Evolutionary conservation across 2,113 vertebrate genomes (phyloP), one percentile per base, ranked within the genome.

Genomic region (Trematocara zebra): DNA sequence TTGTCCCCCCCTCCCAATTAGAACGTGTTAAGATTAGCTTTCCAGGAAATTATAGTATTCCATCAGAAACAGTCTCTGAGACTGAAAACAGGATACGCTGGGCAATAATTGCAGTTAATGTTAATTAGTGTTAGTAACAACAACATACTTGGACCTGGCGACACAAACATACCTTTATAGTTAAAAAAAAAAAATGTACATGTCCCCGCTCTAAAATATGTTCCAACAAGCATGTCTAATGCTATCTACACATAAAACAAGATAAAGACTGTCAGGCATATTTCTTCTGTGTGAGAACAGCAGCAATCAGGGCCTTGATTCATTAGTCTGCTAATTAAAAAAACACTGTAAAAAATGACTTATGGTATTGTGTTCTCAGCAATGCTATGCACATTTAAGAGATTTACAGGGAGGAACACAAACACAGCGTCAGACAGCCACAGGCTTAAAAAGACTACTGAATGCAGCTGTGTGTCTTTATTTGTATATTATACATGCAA

Each of bases 261-360:
- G 8, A 82, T 86, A 90, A 93, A 89, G 90, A 86, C 88, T 91
- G 82, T 87, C 84, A 90, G 86, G 61, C 87, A 59, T 64, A 85
- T 85, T 87, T 67, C 61, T 40, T 81, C 74, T 51, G 10, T 83
- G 90, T 69, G 85, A 59, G 81, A 86, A 72, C 40, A 47, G 85
- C 86, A 15, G 59, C 79, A 84, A 91, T 90, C 49, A 47, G 35
- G 84, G 54, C 51, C 42, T 87, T 91, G 86, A 89, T 92, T 93
- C 86, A 94, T 93, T 91, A 83, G 81, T 37, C 57, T 10, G 88
- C 89, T 92, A 92, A 94, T 92, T 93, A 92, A 84, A 91, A 91
- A 88, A 92, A 85, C 89, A 81, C 76, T 37, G 81, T 42, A 85
- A 88, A 67, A 80, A 88, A 88, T 85, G 54, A 88, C 61, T 86